Percentiles rank a stretch among this genome's conserved stretches.
Conservation (phyloP, 2,888 invertebrate species). For the Sminthurides aquaticus region DNA sequence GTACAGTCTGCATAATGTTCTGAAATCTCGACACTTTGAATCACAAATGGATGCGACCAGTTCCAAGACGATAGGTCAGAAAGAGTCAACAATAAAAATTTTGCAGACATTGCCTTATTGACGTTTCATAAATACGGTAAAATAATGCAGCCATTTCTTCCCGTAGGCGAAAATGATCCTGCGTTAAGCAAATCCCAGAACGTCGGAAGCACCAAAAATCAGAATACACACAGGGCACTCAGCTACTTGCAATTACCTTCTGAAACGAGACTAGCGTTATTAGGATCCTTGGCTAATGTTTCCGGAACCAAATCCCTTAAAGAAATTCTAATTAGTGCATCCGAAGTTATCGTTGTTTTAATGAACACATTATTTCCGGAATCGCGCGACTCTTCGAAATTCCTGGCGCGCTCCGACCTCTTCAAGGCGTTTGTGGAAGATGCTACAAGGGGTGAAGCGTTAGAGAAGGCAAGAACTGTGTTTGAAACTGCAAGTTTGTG, state of each 20-base stretch:
- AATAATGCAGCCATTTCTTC: too few relatives aligned
- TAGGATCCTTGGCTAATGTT: not conserved
- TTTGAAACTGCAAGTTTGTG: conserved; percentile 6
- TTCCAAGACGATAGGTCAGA: too few relatives aligned
- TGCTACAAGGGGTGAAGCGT: not conserved
- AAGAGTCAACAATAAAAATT: too few relatives aligned
- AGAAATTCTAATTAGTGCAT: not conserved
- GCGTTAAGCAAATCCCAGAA: too few relatives aligned
- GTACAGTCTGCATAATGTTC: too few relatives aligned
- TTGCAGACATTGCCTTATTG: too few relatives aligned
- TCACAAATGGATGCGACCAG: too few relatives aligned
- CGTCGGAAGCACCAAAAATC: too few relatives aligned
- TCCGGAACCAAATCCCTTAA: not conserved
- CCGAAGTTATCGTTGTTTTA: conserved; percentile 10
- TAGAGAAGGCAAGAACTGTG: conserved; percentile 5
- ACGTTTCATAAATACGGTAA: too few relatives aligned
- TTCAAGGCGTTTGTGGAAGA: conserved; percentile 5
- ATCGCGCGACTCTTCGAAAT: not conserved
- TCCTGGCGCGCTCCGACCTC: not conserved
- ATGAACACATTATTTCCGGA: conserved; percentile 13
- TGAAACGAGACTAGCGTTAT: not conserved
- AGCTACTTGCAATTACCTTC: not conserved
- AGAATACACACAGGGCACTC: not conserved
- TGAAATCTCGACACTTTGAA: too few relatives aligned
- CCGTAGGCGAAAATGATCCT: not conserved